Conservation (phyloP, 2,888 invertebrate species). For the Eupithecia pulchellata region DNA sequence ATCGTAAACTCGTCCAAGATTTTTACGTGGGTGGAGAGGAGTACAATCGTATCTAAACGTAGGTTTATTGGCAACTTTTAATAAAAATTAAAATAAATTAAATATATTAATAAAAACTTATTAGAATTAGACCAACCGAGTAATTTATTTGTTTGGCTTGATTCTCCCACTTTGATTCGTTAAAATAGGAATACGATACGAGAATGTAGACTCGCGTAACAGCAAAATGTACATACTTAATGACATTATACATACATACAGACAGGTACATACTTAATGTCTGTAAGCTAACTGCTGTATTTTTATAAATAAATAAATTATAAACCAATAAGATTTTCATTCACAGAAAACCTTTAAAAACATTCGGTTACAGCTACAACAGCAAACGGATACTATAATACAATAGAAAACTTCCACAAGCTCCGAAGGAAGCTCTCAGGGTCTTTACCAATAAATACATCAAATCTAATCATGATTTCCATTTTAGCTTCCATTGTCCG, state of each 20-base stretch:
- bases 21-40: not conserved
- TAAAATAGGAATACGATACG: not conserved
- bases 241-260: too few relatives aligned
- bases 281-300: too few relatives aligned
- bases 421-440: not conserved
- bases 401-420: not conserved
- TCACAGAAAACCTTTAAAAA: not conserved
- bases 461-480: constrained; percentile 33
- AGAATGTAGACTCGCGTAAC: not conserved
- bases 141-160: not conserved
- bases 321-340: not conserved
- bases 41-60: not conserved
- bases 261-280: too few relatives aligned
- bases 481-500: constrained; percentile 53
- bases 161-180: not conserved
- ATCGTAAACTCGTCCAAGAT: not conserved
- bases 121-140: too few relatives aligned
- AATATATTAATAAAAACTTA: too few relatives aligned
- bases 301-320: too few relatives aligned
- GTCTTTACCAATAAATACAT: not conserved
- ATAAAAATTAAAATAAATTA: too few relatives aligned
- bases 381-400: not conserved
- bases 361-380: not conserved
- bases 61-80: too few relatives aligned
- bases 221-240: not conserved